Evolutionary conservation across 2,113 vertebrate species (phyloP), one percentile per base, ranked within the genome.

Genomic region (Nycticryphes semicollaris): DNA sequence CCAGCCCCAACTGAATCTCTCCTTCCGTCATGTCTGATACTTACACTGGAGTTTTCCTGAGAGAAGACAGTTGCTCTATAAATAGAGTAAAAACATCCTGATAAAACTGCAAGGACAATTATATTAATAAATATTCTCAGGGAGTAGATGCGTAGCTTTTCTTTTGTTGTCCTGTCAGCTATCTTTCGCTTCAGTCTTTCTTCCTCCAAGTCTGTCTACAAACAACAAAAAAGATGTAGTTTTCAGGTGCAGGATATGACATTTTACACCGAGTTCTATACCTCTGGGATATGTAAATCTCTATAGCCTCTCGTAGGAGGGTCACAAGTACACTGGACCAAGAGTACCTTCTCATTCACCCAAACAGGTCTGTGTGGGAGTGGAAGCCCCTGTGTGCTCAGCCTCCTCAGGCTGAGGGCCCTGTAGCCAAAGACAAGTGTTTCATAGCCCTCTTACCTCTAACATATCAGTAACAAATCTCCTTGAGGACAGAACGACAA

Each of bases 161-260:
- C 98, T 76, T 93, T 92, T 9, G 87, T 97, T 13, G 98, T 99
- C 72, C 99, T 98, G 7, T 98, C 97, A 16, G 98, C 98, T 92
- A 98, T 99, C 97, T 98, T 99, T 97, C 97, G 98, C 87, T 98
- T 99, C 94, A 98, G 97, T 90, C 98, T 98, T 96, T 99, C 99
- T 94, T 99, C 99, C 78, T 99, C 98, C 97, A 99, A 97, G 93
- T 99, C 99, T 0, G 97, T 99, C 99, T 99, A 90, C n/a, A 81
- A 70, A 84, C 19, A 96, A 94, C 53, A 60, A 91, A 90, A 93
- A 91, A 39, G 72, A 87, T 69, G 31, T 19, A 48, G 12, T 48
- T 70, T n/a, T 28, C 39, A 47, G 9, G 22, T 70, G 70, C 67
- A 91, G 31, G 45, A 56, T 7, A 23, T 47, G 76, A 35, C 59